Evolutionary conservation across 2,113 vertebrate genomes (phyloP).

Genomic region (Porphyrio hochstetteri): DNA sequence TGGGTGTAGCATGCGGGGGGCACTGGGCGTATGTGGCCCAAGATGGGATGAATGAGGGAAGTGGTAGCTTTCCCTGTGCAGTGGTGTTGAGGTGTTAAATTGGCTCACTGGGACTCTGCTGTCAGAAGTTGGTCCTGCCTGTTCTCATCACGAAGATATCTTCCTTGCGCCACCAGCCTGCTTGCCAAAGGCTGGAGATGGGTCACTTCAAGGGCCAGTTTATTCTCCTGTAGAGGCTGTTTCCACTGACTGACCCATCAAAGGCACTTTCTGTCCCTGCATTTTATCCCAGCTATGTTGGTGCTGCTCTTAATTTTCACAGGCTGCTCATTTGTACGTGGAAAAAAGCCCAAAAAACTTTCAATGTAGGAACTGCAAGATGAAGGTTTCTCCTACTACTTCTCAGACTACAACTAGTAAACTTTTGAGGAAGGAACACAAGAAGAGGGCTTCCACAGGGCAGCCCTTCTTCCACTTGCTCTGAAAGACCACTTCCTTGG

Average conservation of each 20-base stretch:
- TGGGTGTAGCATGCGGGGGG: accelerated
- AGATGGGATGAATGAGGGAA: neutral
- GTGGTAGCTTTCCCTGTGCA: neutral
- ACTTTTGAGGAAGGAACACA: neutral
- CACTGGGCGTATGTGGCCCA: neutral
- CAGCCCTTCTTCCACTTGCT: neutral
- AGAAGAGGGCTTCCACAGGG: neutral
- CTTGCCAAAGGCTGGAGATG: neutral
- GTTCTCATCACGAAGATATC: neutral
- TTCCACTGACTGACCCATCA: neutral
- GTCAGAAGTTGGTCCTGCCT: neutral
- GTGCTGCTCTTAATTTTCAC: neutral
- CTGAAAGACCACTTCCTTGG: neutral
- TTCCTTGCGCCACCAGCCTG: neutral
- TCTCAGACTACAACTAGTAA: neutral
- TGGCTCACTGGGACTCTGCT: neutral
- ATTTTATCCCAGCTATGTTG: neutral
- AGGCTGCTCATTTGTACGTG: neutral
- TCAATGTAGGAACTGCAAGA: neutral
- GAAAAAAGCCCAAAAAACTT: neutral
- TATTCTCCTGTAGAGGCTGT: neutral
- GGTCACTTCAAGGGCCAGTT: neutral
- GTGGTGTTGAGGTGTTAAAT: neutral
- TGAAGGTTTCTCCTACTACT: neutral
- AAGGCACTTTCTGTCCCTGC: neutral